Percentiles rank a stretch among this genome's conserved stretches.
These are phyloP conservation scores for Neuroscelio doddi DNA, from an alignment of 2,888 invertebrate species.

Conservation along the genomic window DNA sequence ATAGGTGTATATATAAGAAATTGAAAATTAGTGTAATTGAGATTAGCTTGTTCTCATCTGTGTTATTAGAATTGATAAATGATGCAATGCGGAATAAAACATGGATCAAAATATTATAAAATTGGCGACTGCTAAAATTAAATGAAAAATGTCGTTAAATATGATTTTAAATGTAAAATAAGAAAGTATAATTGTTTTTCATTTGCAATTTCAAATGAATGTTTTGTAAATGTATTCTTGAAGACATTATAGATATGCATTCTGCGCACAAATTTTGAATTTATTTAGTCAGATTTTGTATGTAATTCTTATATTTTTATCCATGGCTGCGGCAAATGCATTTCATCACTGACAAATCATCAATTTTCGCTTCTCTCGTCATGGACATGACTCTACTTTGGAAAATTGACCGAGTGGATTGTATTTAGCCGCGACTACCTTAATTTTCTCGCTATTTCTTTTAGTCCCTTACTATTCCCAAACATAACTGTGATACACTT, in stretches of 20 bases:
- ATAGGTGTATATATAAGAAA: conserved; percentile 11
- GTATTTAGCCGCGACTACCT: conserved; percentile 12
- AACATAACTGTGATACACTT: conserved; percentile 71
- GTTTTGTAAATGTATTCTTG: too few species aligned
- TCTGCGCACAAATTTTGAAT: too few species aligned
- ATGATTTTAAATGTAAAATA: too few species aligned
- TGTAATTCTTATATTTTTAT: conserved; percentile 9
- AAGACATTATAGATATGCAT: too few species aligned
- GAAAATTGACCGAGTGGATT: conserved; percentile 5
- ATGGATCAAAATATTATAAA: conserved; percentile 6
- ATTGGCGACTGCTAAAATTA: too few species aligned
- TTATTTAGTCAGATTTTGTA: not conserved
- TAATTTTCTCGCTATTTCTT: conserved; percentile 49
- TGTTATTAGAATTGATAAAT: conserved; percentile 24
- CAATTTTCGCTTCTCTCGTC: conserved; percentile 1
- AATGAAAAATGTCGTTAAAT: too few species aligned
- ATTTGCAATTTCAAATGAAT: too few species aligned
- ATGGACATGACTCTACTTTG: conserved; percentile 2
- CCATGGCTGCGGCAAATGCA: conserved; percentile 29
- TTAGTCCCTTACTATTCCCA: conserved; percentile 62
- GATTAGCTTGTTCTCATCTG: conserved; percentile 20
- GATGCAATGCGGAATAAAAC: conserved; percentile 9
- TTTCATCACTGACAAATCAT: conserved; percentile 24
- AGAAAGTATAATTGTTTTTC: too few species aligned
- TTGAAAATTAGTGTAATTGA: conserved; percentile 9